These are phyloP conservation scores for Trichacis sp. DNA, from an alignment of 2,888 invertebrate genomes.

Conservation along the genomic window DNA sequence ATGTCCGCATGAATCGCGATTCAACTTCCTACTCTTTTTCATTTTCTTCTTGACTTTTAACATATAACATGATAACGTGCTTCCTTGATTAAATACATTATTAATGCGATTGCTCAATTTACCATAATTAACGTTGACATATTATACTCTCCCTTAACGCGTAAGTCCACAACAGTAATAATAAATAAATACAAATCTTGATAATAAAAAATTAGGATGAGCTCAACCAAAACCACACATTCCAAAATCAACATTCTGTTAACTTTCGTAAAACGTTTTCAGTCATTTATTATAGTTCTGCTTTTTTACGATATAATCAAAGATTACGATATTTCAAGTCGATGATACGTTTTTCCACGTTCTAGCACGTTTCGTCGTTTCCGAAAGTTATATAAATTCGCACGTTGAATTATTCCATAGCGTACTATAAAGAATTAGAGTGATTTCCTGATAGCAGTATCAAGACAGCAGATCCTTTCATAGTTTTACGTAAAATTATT, in stretches of 20 bases:
- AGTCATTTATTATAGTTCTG: neutral
- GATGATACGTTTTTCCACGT: constrained; percentile 24
- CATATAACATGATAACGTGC: constrained; percentile 29
- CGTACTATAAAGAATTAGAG: no score
- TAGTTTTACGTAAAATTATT: no score
- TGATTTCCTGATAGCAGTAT: no score
- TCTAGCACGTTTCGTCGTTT: constrained; percentile 16
- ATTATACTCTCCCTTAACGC: constrained; percentile 3
- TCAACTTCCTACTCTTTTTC: constrained; percentile 21
- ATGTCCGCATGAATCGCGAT: constrained; percentile 19
- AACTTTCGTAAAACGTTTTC: neutral
- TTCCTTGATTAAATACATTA: constrained; percentile 22
- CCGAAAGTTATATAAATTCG: neutral
- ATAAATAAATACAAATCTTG: neutral
- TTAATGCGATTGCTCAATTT: constrained; percentile 3
- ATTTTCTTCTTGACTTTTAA: constrained; percentile 19
- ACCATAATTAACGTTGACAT: constrained; percentile 12
- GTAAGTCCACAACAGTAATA: neutral
- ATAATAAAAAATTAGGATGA: neutral
- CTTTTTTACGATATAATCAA: neutral
- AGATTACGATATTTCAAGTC: constrained; percentile 22
- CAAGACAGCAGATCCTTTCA: no score
- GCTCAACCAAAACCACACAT: neutral
- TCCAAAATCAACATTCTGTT: neutral
- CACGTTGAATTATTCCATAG: neutral